Evolutionary conservation across 2,113 vertebrate genomes (phyloP), one percentile per base, ranked within the genome.

Genomic region (Eulemur rufifrons): DNA sequence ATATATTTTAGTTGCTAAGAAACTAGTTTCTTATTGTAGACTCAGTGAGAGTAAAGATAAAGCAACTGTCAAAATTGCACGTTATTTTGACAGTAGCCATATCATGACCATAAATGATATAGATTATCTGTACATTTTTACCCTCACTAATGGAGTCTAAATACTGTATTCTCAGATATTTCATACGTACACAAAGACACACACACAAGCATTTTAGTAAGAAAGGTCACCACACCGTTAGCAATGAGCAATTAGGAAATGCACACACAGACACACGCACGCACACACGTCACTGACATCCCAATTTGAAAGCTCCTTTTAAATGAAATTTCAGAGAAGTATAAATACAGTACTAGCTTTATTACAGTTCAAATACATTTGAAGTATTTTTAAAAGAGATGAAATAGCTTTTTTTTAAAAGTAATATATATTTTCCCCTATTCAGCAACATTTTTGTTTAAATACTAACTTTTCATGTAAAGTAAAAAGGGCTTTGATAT

Each of bases 1-100:
- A 98, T 97, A 97, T 94, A 98, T 97, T 98, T 98, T 98, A 98
- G 99, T 99, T 98, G 98, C 99, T 99, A 98, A 99, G 99, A 98
- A 98, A 99, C 99, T 98, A 98, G 98, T 97, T 98, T 98, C 98
- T 85, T 96, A 98, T 97, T 98, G 98, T 91, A 97, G 97, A 97
- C 98, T 98, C 61, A 0, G 96, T 92, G 89, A 97, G 97, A 98
- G 95, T 81, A 96, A 98, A 98, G 99, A 98, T 98, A 98, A 98
- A 98, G 98, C 97, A 98, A 98, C 95, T 97, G 37, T 98, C 98
- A 99, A 98, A 98, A 97, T 98, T 98, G 97, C 97, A 97, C 93
- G 39, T 77, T 98, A 98, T 98, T 98, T 97, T 98, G 98, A 98
- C 98, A 98, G 98, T 97, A 98, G 98, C 98, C 98, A 89, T 97